These are phyloP conservation scores for Macrosiphum euphorbiae DNA, from an alignment of 2,888 invertebrate genomes.

Conservation along the genomic window DNA sequence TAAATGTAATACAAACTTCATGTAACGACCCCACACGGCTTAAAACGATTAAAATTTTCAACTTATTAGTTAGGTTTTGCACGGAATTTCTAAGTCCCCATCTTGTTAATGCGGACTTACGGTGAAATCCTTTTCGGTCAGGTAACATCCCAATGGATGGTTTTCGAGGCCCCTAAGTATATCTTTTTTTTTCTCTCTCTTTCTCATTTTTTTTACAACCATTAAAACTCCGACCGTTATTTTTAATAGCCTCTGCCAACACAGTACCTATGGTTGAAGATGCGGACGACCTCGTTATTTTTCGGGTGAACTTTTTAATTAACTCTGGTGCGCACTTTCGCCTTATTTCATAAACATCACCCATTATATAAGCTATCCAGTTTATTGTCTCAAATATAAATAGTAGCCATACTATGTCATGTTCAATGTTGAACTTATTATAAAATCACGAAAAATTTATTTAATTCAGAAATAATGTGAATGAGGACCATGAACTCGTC, in stretches of 20 bases:
- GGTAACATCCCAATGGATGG: constrained; percentile 54
- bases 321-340: constrained; percentile 43
- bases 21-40: constrained; percentile 36
- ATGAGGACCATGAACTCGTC: neutral
- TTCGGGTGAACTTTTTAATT: constrained; percentile 55
- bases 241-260: constrained; percentile 58
- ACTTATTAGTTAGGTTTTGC: constrained; percentile 58
- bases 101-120: constrained; percentile 62
- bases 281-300: constrained; percentile 50
- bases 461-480: neutral
- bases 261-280: constrained; percentile 10
- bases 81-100: constrained; percentile 38
- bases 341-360: neutral
- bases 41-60: constrained; percentile 60
- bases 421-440: neutral
- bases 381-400: constrained; percentile 9
- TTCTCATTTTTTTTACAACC: constrained; percentile 32
- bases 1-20: constrained; percentile 37
- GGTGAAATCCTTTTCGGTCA: constrained; percentile 59
- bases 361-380: neutral
- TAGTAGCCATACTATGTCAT: neutral
- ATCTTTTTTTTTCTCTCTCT: neutral
- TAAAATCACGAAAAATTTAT: neutral
- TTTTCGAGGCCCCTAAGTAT: constrained; percentile 41
- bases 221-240: constrained; percentile 61